Evolutionary conservation across 2,888 invertebrate species (phyloP).

Genomic region (Nomada fabriciana): DNA sequence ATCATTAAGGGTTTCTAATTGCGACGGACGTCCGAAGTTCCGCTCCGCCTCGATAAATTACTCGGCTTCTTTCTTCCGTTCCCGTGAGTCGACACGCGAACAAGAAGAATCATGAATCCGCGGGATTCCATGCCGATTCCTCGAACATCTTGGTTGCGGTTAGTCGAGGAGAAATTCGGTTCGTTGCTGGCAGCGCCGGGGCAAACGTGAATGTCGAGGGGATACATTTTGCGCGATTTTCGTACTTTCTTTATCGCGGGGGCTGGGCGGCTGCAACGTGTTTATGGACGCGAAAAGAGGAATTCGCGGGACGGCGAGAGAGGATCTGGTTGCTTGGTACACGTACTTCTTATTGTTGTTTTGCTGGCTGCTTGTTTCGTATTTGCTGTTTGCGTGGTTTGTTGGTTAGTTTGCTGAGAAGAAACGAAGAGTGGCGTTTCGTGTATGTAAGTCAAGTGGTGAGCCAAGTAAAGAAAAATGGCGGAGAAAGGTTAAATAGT

Average conservation of each 20-base stretch:
- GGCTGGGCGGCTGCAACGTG: constrained; percentile 6
- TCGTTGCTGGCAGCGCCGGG: constrained; percentile 14
- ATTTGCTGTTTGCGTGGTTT: neutral
- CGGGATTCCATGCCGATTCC: constrained; percentile 46
- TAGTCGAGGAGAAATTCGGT: constrained; percentile 46
- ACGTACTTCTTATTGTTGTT: neutral
- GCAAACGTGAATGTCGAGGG: constrained; percentile 5
- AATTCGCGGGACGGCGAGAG: neutral
- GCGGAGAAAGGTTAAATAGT: neutral
- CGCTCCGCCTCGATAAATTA: constrained; percentile 47
- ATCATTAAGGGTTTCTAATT: constrained; percentile 51
- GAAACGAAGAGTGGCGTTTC: neutral
- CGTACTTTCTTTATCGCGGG: constrained; percentile 24
- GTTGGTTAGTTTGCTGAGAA: neutral
- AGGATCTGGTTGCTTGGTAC: constrained; percentile 13
- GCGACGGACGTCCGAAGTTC: constrained; percentile 12
- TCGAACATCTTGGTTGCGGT: constrained; percentile 11
- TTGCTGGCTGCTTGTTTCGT: neutral
- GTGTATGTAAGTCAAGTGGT: neutral
- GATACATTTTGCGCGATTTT: constrained; percentile 36
- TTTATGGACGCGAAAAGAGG: constrained; percentile 29
- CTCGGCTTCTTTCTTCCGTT: constrained; percentile 7
- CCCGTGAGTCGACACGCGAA: constrained; percentile 4
- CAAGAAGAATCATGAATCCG: constrained; percentile 26
- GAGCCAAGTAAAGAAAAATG: neutral